Base-by-base conservation (phyloP, 2,888 invertebrate species). In the Amblyteles armatorius region DNA sequence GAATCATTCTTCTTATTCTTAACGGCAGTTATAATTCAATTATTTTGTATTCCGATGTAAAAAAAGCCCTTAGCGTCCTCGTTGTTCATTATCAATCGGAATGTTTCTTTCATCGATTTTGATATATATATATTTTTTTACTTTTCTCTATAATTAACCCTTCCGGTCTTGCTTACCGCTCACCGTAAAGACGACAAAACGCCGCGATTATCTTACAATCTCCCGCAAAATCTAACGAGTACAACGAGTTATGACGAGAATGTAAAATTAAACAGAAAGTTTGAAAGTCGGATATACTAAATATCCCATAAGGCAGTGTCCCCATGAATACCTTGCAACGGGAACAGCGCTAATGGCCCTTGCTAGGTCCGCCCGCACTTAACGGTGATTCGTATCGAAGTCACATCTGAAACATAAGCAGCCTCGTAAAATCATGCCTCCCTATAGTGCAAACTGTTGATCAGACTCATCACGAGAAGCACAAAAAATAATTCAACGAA, bases 361-460 rank as follows among this genome's bases (percentile, higher is more conserved):
- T 89, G 91, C 91, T 88, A 91, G 91, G 90, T 93, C 93, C 93
- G 87, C 90, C 91, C 90, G 90, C 91, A 91, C 91, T 92, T 93
- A 92, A 92, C 90, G 90, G 89, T 92, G 91, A 91, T 91, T 92
- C 90, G 91, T 92, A 91, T 92, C 89, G 93, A 90, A 90, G 93
- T 92, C 91, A 91, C 92, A 94, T 94, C 94, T 94, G 94, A 94
- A 94, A 94, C 94, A 94, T 92, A 94, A 94, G 93, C 92, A 94
- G 91, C 91, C 91, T 92, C 93, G 93, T 94, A 94, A 91, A 93
- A 93, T 94, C 91, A 91, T 92, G 88, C 87, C 86, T 90, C 77
- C 63, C 68, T 80, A 26, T 52, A 19, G 6, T 29, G 26, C 29
- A 29, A 29, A 63, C n/a, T 36, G 72, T 50, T 72, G 57, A 72